Base-by-base conservation (phyloP, 2,113 vertebrate genomes). In the Centrocercus urophasianus region DNA sequence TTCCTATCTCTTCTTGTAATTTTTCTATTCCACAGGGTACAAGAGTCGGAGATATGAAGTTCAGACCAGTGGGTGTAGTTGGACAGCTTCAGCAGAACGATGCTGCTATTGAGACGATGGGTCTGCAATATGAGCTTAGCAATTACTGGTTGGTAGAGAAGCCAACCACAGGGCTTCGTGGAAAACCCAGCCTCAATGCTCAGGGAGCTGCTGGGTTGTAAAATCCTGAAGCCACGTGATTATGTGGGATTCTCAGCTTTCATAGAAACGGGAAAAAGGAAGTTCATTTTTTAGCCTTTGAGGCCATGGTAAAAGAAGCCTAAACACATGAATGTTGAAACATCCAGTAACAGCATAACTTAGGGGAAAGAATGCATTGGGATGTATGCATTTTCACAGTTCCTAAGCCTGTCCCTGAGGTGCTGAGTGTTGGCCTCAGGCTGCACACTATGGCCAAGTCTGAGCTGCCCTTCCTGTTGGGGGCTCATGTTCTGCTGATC, bases 361-460 rank as follows among this genome's bases (percentile, higher is more conserved):
- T 1, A 1, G 61, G n/a, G 22, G 4, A 30, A 54, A 69, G 45
- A 48, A 78, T 10, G 5, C 4, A 9, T 47, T 0, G 0, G 6
- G 17, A 7, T 34, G 61, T 67, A 28, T 25, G 21, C 20, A n/a
- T 56, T 48, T 59, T 63, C 18, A 11, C 5, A 1, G 11, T 52
- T 40, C 45, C 11, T 75, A 4, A 1, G 3, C 1, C 17, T 10
- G 25, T 45, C 36, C 13, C 25, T 10, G 5, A 1, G 2, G 24
- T 21, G 21, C 32, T 1, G 2, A 64, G 52, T 1, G 1, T 25
- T 59, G 3, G 1, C 43, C 21, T 0, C 1, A 54, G 64, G 17
- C 43, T 63, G 36, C 16, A 34, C 43, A 24, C 45, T 38, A 32
- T 6, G 11, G 52, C n/a, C 4, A 0, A 8, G 22, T 52, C 40